Percentiles rank a stretch among this genome's conserved stretches.
Evolutionary conservation across 2,797 vertebrate genomes (phyloP).

Genomic region (Staurois parvus): DNA sequence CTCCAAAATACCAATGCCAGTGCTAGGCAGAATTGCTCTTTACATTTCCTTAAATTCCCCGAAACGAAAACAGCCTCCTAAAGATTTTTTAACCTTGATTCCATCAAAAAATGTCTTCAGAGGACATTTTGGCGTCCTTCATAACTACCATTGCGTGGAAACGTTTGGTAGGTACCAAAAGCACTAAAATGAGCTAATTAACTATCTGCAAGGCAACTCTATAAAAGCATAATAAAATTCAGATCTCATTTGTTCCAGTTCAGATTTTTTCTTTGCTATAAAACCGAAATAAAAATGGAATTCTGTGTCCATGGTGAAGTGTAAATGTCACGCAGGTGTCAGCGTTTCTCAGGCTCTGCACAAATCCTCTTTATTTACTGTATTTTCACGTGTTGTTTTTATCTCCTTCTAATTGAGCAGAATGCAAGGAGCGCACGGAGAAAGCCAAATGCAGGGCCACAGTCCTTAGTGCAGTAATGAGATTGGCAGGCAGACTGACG

Average conservation of each 20-base stretch:
- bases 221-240: conserved; percentile 77
- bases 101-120: background rate
- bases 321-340: conserved; percentile 64
- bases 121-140: conserved; percentile 14
- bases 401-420: conserved; percentile 64
- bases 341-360: conserved; percentile 69
- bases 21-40: no score
- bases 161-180: conserved; percentile 68
- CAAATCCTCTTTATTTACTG: conserved; percentile 70
- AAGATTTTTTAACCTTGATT: no score
- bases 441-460: conserved; percentile 62
- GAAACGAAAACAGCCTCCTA: no score
- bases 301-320: conserved; percentile 64
- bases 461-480: conserved; percentile 63
- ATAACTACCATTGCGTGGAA: conserved; percentile 31
- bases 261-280: conserved; percentile 67
- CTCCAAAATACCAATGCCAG: no score
- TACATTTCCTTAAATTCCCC: no score
- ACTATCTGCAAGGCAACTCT: conserved; percentile 64
- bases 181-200: conserved; percentile 73
- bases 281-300: conserved; percentile 64
- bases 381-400: conserved; percentile 61
- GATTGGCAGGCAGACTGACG: conserved; percentile 66
- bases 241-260: conserved; percentile 78
- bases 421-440: conserved; percentile 41